phyloP scores from a whole-genome alignment of 2,113 vertebrate genomes.

The Actenoides lindsayi region DNA sequence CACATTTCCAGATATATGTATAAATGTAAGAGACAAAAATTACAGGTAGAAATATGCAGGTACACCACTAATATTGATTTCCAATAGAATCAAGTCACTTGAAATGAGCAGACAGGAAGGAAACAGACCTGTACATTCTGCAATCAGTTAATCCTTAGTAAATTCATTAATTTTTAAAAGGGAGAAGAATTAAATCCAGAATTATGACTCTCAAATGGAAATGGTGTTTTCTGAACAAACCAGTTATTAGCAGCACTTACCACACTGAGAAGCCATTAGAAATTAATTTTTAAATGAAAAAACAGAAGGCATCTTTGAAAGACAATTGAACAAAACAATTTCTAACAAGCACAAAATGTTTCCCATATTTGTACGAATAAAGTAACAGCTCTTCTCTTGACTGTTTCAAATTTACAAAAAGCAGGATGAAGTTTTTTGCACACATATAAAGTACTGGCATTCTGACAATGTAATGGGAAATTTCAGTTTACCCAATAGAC shows the following conservation, averaged over 20 bases:
- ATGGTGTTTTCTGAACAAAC: slow-evolving; percentile 58
- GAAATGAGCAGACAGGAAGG: slow-evolving; percentile 60
- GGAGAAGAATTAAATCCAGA: slow-evolving; percentile 56
- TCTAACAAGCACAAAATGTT: slow-evolving; percentile 29
- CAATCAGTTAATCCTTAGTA: slow-evolving; percentile 54
- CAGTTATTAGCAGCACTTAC: slow-evolving; percentile 53
- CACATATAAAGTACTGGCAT: background rate
- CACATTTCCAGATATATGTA: background rate
- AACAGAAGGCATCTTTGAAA: slow-evolving; percentile 33
- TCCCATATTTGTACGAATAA: slow-evolving; percentile 46
- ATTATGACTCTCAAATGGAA: slow-evolving; percentile 64
- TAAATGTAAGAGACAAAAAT: background rate
- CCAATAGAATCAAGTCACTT: slow-evolving; percentile 45
- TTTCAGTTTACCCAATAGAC: background rate
- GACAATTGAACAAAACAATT: slow-evolving; percentile 16
- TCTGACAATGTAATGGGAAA: slow-evolving; percentile 8
- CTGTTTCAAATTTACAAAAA: background rate
- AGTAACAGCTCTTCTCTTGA: slow-evolving; percentile 15
- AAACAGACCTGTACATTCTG: slow-evolving; percentile 59
- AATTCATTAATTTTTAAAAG: slow-evolving; percentile 74
- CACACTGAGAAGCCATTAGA: slow-evolving; percentile 45
- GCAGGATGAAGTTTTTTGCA: background rate
- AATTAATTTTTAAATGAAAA: slow-evolving; percentile 68
- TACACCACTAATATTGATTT: slow-evolving; percentile 54
- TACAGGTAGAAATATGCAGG: background rate